phyloP scores from a whole-genome alignment of 1,140 invertebrate genomes.

The Drosophila funebris region DNA sequence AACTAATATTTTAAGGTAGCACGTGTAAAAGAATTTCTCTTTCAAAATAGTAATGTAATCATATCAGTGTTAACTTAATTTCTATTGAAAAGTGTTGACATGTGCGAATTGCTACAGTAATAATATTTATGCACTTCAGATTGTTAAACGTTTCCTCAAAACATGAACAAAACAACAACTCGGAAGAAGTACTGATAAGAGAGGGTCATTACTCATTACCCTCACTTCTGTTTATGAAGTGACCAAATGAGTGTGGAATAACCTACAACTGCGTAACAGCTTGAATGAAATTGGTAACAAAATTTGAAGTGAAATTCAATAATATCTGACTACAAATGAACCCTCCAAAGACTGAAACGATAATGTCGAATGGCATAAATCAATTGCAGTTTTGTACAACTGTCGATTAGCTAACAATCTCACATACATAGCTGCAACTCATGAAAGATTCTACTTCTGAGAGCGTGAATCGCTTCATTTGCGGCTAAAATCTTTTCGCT shows the following conservation, averaged over 20 bases:
- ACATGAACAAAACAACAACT: not conserved
- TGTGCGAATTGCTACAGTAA: not conserved
- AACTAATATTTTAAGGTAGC: not conserved
- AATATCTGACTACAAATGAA: not conserved
- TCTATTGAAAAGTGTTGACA: not conserved
- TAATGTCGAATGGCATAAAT: no score
- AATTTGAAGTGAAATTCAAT: not conserved
- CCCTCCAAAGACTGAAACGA: no score
- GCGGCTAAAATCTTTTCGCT: not conserved
- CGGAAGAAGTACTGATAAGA: not conserved
- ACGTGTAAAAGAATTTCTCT: not conserved
- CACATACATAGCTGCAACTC: no score
- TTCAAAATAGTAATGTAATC: not conserved
- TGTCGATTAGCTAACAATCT: no score
- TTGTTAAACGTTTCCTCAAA: not conserved
- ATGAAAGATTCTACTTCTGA: no score
- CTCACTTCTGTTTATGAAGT: not conserved
- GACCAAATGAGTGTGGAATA: not conserved
- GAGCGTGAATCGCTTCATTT: not conserved
- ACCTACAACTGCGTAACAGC: not conserved
- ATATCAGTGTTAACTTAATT: not conserved
- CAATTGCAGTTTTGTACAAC: no score
- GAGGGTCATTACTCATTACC: not conserved
- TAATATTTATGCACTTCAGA: constrained; percentile 15
- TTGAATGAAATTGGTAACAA: constrained; percentile 1